A percentile compares a stretch with the other conserved stretches of the same genome.
Evolutionary conservation across 2,888 invertebrate genomes (phyloP).

Genomic region (Ochlodes sylvanus): DNA sequence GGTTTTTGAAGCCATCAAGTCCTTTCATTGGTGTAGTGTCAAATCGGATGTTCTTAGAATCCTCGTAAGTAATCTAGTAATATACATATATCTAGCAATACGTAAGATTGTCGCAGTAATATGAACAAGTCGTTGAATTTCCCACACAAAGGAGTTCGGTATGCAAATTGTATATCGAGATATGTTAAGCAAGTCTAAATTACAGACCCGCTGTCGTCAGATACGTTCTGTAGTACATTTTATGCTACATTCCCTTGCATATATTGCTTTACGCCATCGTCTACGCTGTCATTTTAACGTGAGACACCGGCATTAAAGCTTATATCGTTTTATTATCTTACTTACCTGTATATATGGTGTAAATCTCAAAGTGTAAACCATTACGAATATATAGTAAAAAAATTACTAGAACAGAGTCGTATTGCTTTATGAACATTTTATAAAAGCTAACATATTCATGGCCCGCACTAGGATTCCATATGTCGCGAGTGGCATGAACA

Average conservation of each 20-base stretch:
- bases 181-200: conserved; percentile 22
- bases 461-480: too few relatives aligned
- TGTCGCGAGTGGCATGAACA: too few relatives aligned
- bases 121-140: conserved; percentile 1
- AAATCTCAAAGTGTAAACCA: too few relatives aligned
- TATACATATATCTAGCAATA: neutral
- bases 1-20: too few relatives aligned
- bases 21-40: too few relatives aligned
- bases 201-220: conserved; percentile 15
- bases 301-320: neutral
- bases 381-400: too few relatives aligned
- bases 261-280: neutral
- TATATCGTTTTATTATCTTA: neutral
- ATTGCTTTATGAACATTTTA: too few relatives aligned
- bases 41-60: too few relatives aligned
- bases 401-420: too few relatives aligned
- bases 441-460: too few relatives aligned
- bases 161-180: conserved; percentile 19
- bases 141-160: conserved; percentile 3
- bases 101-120: neutral
- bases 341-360: neutral
- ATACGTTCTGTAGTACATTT: neutral
- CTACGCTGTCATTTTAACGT: neutral
- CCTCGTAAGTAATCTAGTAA: too few relatives aligned
- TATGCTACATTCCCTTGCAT: conserved; percentile 15